Evolutionary conservation across 1,140 invertebrate genomes (phyloP).

Genomic region (Sycophila sp.): DNA sequence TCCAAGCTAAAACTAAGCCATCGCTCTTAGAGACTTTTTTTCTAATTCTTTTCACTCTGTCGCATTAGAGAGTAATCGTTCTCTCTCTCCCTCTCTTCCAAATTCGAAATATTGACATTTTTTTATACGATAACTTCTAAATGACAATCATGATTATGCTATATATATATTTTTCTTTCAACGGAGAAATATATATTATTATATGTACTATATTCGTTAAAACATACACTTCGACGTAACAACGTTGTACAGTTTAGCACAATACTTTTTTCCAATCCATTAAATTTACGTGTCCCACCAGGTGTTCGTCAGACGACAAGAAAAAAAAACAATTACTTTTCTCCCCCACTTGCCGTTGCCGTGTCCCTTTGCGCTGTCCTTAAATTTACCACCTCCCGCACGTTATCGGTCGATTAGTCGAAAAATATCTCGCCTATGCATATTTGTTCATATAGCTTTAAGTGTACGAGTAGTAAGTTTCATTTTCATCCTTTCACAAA

Average conservation of each 20-base stretch:
- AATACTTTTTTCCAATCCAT: neutral
- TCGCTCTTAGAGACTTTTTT: too few relatives aligned
- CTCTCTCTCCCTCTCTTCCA: neutral
- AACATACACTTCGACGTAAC: conserved; percentile 16
- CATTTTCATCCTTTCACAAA: neutral
- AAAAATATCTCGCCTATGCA: conserved; percentile 31
- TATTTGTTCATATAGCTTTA: conserved; percentile 15
- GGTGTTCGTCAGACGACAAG: neutral
- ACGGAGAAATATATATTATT: conserved; percentile 14
- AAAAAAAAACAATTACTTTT: neutral
- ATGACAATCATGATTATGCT: conserved; percentile 30
- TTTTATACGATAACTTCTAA: conserved; percentile 19
- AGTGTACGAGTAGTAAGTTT: neutral
- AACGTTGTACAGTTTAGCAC: conserved; percentile 3
- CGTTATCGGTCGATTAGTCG: conserved; percentile 5
- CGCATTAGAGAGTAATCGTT: too few relatives aligned
- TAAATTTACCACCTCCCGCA: too few relatives aligned
- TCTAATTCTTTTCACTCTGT: neutral
- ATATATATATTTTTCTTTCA: conserved; percentile 5
- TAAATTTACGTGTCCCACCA: neutral
- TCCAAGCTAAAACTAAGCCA: too few relatives aligned
- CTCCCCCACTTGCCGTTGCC: neutral
- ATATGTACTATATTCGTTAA: conserved; percentile 27
- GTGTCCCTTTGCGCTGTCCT: neutral
- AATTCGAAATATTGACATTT: neutral